Percentiles rank a stretch among this genome's conserved stretches.
These are phyloP conservation scores for Cataglyphis altisquamis DNA, from an alignment of 2,888 invertebrate genomes.

Conservation along the genomic window DNA sequence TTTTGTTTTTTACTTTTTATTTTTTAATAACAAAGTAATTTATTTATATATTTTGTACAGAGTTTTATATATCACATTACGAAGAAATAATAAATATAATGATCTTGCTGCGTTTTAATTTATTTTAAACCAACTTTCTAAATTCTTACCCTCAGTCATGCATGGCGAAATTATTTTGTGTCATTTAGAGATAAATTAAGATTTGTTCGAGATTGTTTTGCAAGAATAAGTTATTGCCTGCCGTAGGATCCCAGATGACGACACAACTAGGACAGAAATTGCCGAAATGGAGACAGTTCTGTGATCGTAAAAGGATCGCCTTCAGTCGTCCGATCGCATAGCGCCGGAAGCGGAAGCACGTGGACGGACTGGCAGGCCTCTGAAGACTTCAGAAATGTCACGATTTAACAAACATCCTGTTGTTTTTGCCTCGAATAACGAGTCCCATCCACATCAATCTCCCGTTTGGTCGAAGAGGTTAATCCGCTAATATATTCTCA, in stretches of 20 bases:
- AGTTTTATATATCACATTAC: background rate
- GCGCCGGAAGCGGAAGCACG: slow-evolving; percentile 56
- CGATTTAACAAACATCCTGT: slow-evolving; percentile 38
- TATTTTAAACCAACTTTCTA: background rate
- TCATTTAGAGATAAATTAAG: background rate
- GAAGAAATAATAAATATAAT: background rate
- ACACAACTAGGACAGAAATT: slow-evolving; percentile 90
- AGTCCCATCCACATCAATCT: slow-evolving; percentile 40
- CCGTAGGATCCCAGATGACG: slow-evolving; percentile 80
- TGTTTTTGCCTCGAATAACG: slow-evolving; percentile 62
- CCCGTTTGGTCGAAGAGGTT: slow-evolving; percentile 22
- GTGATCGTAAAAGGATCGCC: slow-evolving; percentile 88
- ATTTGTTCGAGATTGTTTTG: slow-evolving; percentile 17
- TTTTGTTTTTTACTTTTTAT: background rate
- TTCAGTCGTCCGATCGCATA: slow-evolving; percentile 67
- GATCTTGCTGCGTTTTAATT: background rate
- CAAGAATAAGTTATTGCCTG: background rate
- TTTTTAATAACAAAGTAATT: background rate
- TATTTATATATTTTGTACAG: background rate
- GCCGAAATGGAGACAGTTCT: slow-evolving; percentile 98
- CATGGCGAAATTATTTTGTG: background rate
- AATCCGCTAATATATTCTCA: slow-evolving; percentile 33
- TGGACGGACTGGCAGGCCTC: slow-evolving; percentile 49
- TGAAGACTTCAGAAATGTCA: slow-evolving; percentile 32
- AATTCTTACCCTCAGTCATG: background rate